Evolutionary conservation across 2,113 vertebrate genomes (phyloP), one percentile per base, ranked within the genome.

Genomic region (Scatophagus argus): DNA sequence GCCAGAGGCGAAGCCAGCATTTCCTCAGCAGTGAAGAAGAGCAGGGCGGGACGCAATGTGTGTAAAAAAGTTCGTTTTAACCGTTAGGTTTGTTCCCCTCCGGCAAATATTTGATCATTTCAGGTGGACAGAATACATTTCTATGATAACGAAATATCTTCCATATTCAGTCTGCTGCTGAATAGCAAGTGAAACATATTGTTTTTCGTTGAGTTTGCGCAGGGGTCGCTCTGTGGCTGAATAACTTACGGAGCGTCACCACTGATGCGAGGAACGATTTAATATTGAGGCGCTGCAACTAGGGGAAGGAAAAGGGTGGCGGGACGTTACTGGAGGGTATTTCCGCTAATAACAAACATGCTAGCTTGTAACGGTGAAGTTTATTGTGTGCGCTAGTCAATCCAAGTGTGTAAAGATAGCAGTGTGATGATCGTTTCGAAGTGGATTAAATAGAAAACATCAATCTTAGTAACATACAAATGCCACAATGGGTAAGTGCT

Each of bases 281-380:
- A 58, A 11, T 3, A 6, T 3, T 5, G 12, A 3, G 43, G 21
- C 11, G 19, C 29, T 8, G 13, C 12, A 7, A 1, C 25, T 0
- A 10, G 61, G 41, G 89, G 91, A 83, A 64, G 36, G 6, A 56
- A 81, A 62, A 51, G 0, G n/a, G 29, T 8, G 77, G 83, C 78
- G 88, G 83, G 88, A 23, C 47, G 9, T 6, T 7, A 5, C 13
- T 0, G 17, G 12, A 38, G 23, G 23, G 34, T 10, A 82, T 58
- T 86, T 92, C 88, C 86, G 82, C 87, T 66, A 91, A 91, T 72
- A 92, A 93, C 89, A 93, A 91, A 86, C 49, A 68, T 55, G 82
- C 79, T 79, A 79, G 62, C 62, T 56, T 66, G 5, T 10, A 17
- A 5, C 23, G 29, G 47, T 39, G 43, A 39, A 44, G 2, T 64